Evolutionary conservation across 2,113 vertebrate genomes (phyloP).

Genomic region (Edolisoma coerulescens): DNA sequence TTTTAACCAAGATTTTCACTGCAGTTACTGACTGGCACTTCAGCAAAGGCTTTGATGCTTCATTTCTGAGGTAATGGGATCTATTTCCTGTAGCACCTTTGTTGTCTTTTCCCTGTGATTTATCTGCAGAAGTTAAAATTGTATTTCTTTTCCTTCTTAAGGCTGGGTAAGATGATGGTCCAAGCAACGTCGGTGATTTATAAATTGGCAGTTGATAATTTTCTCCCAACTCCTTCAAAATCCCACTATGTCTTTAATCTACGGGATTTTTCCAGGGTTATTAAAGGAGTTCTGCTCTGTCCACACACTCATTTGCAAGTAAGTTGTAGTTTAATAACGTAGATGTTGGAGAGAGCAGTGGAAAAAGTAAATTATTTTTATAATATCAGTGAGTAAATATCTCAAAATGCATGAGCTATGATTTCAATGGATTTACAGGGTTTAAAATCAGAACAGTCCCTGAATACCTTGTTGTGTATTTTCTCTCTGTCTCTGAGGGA

Average conservation of each 20-base stretch:
- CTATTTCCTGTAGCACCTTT: not conserved
- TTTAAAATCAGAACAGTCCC: not conserved
- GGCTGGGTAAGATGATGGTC: constrained; percentile 85
- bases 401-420: not conserved
- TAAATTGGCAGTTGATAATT: constrained; percentile 81
- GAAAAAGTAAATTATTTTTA: not conserved
- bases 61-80: constrained; percentile 78
- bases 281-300: constrained; percentile 86
- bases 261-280: constrained; percentile 87
- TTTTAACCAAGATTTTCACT: constrained; percentile 85
- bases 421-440: not conserved
- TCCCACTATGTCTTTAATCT: constrained; percentile 95
- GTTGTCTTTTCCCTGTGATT: not conserved
- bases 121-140: not conserved
- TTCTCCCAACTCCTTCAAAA: constrained; percentile 92
- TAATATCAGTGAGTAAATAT: not conserved
- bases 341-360: not conserved
- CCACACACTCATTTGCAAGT: constrained; percentile 88
- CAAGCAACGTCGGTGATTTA: constrained; percentile 87
- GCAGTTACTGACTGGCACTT: constrained; percentile 91
- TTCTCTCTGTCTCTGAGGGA: not conserved
- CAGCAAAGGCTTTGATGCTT: constrained; percentile 81
- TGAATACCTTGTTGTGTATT: not conserved
- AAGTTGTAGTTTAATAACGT: not conserved
- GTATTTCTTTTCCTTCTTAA: constrained; percentile 50